Evolutionary conservation across 2,113 vertebrate species (phyloP).

Genomic region (Prinia subflava): DNA sequence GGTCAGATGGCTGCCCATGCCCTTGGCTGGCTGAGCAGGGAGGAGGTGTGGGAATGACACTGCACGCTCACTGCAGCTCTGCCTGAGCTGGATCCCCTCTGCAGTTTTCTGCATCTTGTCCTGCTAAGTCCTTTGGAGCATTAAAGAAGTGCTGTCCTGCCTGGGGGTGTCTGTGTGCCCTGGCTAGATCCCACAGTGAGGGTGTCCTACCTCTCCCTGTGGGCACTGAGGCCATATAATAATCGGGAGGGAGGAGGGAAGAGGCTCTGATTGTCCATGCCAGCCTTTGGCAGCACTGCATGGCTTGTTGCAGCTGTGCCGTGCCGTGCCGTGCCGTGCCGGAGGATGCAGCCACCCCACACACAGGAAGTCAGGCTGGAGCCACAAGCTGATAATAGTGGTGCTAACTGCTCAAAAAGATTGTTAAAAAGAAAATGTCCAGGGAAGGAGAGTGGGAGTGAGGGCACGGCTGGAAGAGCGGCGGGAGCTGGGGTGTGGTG

Average conservation of each 20-base stretch:
- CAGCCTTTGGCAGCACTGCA: not conserved
- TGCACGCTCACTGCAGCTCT: not conserved
- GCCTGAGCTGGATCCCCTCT: not conserved
- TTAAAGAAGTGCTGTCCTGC: not conserved
- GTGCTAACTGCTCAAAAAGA: not conserved
- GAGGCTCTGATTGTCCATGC: not conserved
- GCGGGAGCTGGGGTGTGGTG: fast-evolving
- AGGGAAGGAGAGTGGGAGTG: not conserved
- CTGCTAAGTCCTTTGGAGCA: not conserved
- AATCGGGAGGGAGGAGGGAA: not conserved
- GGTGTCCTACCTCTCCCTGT: not conserved
- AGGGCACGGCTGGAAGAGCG: not conserved
- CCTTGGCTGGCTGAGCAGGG: not conserved
- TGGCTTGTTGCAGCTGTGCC: not conserved
- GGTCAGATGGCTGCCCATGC: fast-evolving
- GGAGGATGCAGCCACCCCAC: not conserved
- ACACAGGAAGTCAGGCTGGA: not conserved
- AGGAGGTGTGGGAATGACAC: fast-evolving
- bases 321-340: not conserved
- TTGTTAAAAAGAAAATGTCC: not conserved
- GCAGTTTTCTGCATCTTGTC: not conserved
- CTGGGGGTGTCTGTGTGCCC: not conserved
- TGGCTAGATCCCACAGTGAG: fast-evolving
- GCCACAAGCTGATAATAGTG: not conserved
- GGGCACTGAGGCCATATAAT: not conserved